Conservation (phyloP, 2,888 invertebrate genomes). For the Synergus itoensis region DNA sequence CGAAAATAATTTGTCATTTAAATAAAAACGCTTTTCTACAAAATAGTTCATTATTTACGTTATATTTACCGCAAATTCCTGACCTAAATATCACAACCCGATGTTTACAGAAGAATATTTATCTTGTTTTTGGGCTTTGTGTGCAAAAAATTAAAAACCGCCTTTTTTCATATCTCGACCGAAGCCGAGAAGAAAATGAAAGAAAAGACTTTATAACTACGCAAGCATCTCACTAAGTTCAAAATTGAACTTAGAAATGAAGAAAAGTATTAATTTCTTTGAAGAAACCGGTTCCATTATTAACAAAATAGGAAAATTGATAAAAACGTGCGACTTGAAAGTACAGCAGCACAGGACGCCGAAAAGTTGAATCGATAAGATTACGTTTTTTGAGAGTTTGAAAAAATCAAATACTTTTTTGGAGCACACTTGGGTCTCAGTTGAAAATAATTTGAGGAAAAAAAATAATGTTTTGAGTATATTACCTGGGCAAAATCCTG, state of each 20-base stretch:
- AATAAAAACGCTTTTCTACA: neutral
- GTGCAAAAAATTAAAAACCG: neutral
- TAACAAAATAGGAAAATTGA: neutral
- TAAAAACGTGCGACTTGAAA: conserved; percentile 12
- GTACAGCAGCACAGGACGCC: conserved; percentile 11
- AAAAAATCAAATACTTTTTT: neutral
- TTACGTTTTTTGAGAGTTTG: neutral
- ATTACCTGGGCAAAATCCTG: conserved; percentile 92
- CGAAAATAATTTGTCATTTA: too few species aligned
- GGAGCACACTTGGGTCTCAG: neutral
- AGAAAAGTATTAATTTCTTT: neutral
- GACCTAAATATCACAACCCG: neutral
- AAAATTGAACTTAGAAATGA: neutral
- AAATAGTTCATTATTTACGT: neutral
- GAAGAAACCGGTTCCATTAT: neutral
- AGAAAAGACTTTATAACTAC: neutral
- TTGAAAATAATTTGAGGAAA: neutral
- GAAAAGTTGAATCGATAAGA: neutral
- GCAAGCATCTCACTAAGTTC: neutral
- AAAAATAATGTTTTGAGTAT: conserved; percentile 59
- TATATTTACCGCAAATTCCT: neutral
- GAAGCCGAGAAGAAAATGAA: neutral
- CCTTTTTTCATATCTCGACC: neutral
- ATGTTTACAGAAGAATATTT: neutral
- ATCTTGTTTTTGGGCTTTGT: neutral